A percentile compares a stretch with the other conserved stretches of the same genome.
Evolutionary conservation across 2,888 invertebrate species (phyloP).

Genomic region (Eristalis pertinax): DNA sequence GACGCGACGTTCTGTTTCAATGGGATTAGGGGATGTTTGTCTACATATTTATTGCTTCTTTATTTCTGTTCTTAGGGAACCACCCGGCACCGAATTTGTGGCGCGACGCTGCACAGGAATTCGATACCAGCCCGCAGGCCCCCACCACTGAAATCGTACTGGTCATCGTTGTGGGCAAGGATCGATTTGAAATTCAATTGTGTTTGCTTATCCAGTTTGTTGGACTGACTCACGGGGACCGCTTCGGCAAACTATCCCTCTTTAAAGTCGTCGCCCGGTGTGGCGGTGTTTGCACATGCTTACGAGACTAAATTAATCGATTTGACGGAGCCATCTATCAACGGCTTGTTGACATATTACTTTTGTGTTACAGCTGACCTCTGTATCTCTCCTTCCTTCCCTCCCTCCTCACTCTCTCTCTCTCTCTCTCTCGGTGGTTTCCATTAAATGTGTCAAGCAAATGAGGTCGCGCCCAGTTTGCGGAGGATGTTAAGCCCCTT

Average conservation of each 20-base stretch:
- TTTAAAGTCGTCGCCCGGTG: not conserved
- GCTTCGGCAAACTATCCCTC: not conserved
- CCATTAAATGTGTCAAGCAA: not conserved
- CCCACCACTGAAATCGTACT: not conserved
- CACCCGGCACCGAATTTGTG: not conserved
- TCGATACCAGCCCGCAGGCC: not conserved
- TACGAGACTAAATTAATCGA: slow-evolving; percentile 5
- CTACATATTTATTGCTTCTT: slow-evolving; percentile 50
- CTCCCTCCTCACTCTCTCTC: not conserved
- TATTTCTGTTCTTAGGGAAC: slow-evolving; percentile 45
- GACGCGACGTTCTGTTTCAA: slow-evolving; percentile 21
- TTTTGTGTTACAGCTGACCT: not conserved
- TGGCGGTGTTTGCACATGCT: not conserved
- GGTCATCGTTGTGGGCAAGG: not conserved
- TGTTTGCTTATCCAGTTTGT: not conserved
- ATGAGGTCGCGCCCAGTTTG: slow-evolving; percentile 8
- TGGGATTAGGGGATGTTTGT: slow-evolving; percentile 69
- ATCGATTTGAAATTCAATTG: not conserved
- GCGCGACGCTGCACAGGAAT: not conserved
- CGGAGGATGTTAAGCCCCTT: not conserved
- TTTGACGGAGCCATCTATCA: slow-evolving; percentile 18
- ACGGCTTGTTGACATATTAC: slow-evolving; percentile 5
- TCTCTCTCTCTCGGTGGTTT: not conserved
- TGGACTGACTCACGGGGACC: not conserved
- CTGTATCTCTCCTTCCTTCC: too few relatives aligned